Evolutionary conservation across 1,140 invertebrate species (phyloP).

Genomic region (Phenacoccus solenopsis): DNA sequence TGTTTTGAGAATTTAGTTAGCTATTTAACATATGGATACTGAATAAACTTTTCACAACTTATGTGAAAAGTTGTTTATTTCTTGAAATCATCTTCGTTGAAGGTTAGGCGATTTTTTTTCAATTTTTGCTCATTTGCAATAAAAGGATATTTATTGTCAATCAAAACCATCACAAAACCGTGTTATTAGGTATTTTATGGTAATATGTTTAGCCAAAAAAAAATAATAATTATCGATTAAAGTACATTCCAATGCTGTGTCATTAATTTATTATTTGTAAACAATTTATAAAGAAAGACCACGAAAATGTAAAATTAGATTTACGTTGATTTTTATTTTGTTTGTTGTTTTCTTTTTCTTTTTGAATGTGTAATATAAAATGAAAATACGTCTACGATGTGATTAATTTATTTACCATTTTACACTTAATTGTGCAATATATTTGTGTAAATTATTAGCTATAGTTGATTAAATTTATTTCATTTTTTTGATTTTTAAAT

Average conservation of each 20-base stretch:
- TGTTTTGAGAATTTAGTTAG: no score
- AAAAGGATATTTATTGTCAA: no score
- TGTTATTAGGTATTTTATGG: no score
- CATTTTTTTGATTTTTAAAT: not conserved
- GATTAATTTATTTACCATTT: constrained; percentile 18
- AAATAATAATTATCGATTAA: no score
- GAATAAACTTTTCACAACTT: no score
- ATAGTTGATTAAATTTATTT: constrained; percentile 1
- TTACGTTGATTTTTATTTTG: not conserved
- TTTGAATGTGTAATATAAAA: not conserved
- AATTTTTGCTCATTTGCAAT: no score
- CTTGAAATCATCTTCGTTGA: no score
- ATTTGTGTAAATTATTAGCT: constrained; percentile 1
- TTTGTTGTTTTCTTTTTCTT: not conserved
- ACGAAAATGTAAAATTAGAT: not conserved
- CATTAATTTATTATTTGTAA: not conserved
- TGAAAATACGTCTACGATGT: not conserved
- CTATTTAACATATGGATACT: no score
- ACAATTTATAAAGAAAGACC: not conserved
- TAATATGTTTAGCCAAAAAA: no score
- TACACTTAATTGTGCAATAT: constrained; percentile 14
- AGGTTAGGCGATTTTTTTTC: no score
- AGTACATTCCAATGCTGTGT: not conserved
- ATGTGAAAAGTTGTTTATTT: no score
- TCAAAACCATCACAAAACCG: no score